Evolutionary conservation across 2,113 vertebrate genomes (phyloP).

Genomic region (Gavia stellata): DNA sequence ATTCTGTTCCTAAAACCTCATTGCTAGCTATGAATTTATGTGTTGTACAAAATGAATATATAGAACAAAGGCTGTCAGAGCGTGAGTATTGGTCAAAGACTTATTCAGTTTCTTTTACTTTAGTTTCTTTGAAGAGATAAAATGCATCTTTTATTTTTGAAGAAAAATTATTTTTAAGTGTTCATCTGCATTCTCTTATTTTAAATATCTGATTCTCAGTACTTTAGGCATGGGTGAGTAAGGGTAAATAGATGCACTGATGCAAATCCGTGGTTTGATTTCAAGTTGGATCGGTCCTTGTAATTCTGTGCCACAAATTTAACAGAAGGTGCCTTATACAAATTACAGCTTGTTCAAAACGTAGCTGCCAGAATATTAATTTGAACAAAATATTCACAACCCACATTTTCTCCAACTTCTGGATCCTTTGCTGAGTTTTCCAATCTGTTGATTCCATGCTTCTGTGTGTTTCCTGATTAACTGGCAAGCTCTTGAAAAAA

Average conservation of each 20-base stretch:
- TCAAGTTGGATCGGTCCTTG: conserved; percentile 58
- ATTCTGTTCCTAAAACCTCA: neutral
- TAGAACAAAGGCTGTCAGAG: neutral
- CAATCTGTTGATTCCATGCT: conserved; percentile 47
- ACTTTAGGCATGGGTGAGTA: neutral
- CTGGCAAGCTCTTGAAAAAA: neutral
- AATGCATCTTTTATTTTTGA: neutral
- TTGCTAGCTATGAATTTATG: neutral
- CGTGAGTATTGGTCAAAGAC: neutral
- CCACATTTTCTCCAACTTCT: conserved; percentile 33
- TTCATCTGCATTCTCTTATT: neutral
- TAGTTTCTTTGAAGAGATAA: neutral
- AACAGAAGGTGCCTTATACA: conserved; percentile 71
- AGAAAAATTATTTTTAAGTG: neutral
- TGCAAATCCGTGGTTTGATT: conserved; percentile 47
- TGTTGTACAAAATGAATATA: neutral
- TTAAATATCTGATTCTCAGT: neutral
- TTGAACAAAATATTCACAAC: conserved; percentile 63
- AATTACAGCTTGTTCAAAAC: conserved; percentile 70
- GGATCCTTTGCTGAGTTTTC: conserved; percentile 50
- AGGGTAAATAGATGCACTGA: conserved; percentile 34
- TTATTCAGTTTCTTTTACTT: neutral
- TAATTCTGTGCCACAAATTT: conserved; percentile 55
- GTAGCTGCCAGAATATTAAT: conserved; percentile 75
- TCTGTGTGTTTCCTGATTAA: conserved; percentile 27